Conservation (phyloP, 2,888 invertebrate species). For the Ectemnius continuus region DNA sequence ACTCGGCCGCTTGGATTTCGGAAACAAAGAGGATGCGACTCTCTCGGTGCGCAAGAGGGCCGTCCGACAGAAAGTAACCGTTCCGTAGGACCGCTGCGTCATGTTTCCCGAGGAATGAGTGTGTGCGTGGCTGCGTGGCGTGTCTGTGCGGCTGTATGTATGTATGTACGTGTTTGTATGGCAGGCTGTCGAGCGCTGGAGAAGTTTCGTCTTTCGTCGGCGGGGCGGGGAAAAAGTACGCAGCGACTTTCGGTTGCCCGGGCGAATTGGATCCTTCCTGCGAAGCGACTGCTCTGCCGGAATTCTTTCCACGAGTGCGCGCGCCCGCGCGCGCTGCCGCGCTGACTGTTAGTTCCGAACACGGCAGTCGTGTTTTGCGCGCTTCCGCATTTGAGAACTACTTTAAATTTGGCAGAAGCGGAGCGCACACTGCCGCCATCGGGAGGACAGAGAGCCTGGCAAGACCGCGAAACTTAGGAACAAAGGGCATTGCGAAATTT, state of each 20-base stretch:
- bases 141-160: too few relatives aligned
- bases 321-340: not conserved
- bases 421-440: slow-evolving; percentile 5
- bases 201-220: slow-evolving; percentile 30
- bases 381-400: slow-evolving; percentile 58
- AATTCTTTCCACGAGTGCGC: slow-evolving; percentile 49
- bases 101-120: slow-evolving; percentile 34
- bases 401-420: slow-evolving; percentile 63
- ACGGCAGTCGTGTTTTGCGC: slow-evolving; percentile 49
- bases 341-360: slow-evolving; percentile 19
- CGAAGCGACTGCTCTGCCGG: slow-evolving; percentile 33
- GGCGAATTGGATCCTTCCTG: slow-evolving; percentile 48
- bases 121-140: slow-evolving; percentile 13
- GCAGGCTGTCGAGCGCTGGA: not conserved
- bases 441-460: slow-evolving; percentile 40
- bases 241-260: slow-evolving; percentile 49
- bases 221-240: slow-evolving; percentile 35
- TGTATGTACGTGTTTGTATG: too few relatives aligned
- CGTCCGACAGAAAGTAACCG: slow-evolving; percentile 36
- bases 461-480: slow-evolving; percentile 58
- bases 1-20: slow-evolving; percentile 20
- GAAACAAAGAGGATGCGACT: slow-evolving; percentile 11
- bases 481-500: slow-evolving; percentile 57
- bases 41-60: slow-evolving; percentile 12
- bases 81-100: slow-evolving; percentile 24